phyloP scores from a whole-genome alignment of 2,113 vertebrate genomes.

The Rhabdomys dilectus region DNA sequence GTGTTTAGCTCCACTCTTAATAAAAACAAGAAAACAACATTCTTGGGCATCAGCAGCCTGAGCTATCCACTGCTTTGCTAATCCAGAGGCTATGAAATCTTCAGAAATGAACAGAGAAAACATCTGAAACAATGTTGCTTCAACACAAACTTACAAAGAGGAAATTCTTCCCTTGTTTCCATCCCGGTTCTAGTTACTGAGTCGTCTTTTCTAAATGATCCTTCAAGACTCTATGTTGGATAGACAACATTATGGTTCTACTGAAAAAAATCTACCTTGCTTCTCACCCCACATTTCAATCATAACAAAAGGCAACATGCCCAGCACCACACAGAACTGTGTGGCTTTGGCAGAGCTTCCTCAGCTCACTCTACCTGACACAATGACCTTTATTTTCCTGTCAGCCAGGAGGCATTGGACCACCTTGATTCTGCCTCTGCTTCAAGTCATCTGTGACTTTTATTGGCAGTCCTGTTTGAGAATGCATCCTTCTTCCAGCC shows the following conservation, averaged over 20 bases:
- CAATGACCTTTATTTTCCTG: not conserved
- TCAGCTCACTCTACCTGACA: not conserved
- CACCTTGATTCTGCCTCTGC: not conserved
- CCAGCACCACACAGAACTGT: not conserved
- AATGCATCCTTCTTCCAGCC: not conserved
- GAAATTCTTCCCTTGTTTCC: not conserved
- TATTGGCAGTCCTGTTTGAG: not conserved
- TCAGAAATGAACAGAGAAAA: not conserved
- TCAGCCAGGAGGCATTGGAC: not conserved
- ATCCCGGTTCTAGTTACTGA: not conserved
- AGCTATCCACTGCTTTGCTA: not conserved
- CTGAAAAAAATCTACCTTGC: not conserved
- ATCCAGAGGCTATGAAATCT: not conserved
- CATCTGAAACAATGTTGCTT: not conserved
- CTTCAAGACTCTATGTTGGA: not conserved
- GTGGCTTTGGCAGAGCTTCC: not conserved
- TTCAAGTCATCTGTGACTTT: not conserved
- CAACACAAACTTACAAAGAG: not conserved
- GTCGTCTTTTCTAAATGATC: not conserved
- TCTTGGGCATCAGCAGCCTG: not conserved
- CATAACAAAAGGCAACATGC: not conserved
- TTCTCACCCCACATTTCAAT: not conserved
- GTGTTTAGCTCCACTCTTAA: constrained; percentile 16
- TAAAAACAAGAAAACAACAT: not conserved
- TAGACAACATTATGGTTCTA: not conserved